These are phyloP conservation scores for Nesogale talazaci DNA, from an alignment of 2,113 vertebrate genomes.

Conservation along the genomic window DNA sequence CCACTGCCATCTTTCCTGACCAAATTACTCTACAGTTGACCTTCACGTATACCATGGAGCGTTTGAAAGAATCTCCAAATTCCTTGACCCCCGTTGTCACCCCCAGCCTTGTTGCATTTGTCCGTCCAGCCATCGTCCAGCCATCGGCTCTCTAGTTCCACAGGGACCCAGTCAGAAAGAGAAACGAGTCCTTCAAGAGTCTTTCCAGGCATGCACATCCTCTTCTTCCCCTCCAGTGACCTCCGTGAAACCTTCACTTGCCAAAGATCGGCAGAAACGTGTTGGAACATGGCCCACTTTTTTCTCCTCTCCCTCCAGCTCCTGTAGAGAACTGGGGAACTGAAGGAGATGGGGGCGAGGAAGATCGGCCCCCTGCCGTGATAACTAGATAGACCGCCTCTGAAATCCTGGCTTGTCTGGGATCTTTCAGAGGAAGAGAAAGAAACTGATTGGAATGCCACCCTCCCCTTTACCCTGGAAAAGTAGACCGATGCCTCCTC, in stretches of 20 bases:
- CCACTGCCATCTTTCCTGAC: too few species aligned
- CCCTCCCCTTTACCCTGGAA: neutral
- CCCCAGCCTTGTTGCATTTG: neutral
- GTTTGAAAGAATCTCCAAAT: neutral
- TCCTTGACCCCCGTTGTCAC: rapidly evolving
- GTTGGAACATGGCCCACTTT: rapidly evolving
- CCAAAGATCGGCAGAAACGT: neutral
- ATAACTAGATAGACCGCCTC: rapidly evolving
- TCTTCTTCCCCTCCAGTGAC: too few species aligned
- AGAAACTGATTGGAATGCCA: too few species aligned
- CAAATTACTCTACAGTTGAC: neutral
- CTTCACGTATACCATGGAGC: rapidly evolving
- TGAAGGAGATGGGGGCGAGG: neutral
- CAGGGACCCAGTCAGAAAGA: neutral
- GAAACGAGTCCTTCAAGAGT: too few species aligned
- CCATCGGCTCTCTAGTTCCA: neutral
- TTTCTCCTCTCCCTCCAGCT: neutral
- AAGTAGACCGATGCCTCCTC: neutral
- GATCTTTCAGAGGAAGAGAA: neutral
- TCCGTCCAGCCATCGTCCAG: too few species aligned
- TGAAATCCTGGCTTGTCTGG: neutral
- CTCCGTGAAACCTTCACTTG: too few species aligned
- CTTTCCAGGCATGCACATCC: rapidly evolving
- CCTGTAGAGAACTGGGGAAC: rapidly evolving
- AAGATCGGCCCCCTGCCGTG: neutral